Evolutionary conservation across 1,140 invertebrate genomes (phyloP), one percentile per base, ranked within the genome.

Genomic region (Ylistrum balloti): DNA sequence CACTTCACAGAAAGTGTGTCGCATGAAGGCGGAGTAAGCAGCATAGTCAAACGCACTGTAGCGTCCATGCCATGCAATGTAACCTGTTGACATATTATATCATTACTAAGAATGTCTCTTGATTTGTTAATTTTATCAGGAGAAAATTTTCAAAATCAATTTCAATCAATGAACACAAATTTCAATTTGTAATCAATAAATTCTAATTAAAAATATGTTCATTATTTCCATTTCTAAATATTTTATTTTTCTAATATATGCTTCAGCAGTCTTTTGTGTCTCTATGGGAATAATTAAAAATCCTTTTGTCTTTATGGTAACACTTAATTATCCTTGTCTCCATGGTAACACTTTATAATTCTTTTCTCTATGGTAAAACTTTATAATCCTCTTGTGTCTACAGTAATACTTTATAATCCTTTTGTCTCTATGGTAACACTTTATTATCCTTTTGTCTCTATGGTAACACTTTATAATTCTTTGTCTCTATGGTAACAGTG

Each of bases 41-140:
- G 93, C 89, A 87, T 96, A 96, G 91, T 96, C 95, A 92, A 93
- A 95, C 11, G 95, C 94, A 93, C 95, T 94, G 92, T 96, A 96
- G 20, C 95, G 93, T 0, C 96, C 96, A 92, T 96, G 96, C 96
- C 95, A 96, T 22, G 94, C 94, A 34, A 96, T 95, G 93, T 96
- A 94, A 89, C 95, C 96, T 96, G 91, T 0, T 92, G 90, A 41
- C 86, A 93, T 88, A 90, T 17, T 90, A 56, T 45, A 22, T 85
- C 88, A 15, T n/a, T n/a, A n/a, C n/a, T n/a, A n/a, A n/a, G n/a
- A n/a, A n/a, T n/a, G n/a, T n/a, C n/a, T n/a, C n/a, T n/a, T n/a
- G n/a, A n/a, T n/a, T n/a, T n/a, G n/a, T n/a, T n/a, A n/a, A n/a
- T n/a, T n/a, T n/a, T n/a, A n/a, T n/a, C n/a, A n/a, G n/a, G n/a